Evolutionary conservation across 2,113 vertebrate species (phyloP).

Genomic region (Pantherophis guttatus): DNA sequence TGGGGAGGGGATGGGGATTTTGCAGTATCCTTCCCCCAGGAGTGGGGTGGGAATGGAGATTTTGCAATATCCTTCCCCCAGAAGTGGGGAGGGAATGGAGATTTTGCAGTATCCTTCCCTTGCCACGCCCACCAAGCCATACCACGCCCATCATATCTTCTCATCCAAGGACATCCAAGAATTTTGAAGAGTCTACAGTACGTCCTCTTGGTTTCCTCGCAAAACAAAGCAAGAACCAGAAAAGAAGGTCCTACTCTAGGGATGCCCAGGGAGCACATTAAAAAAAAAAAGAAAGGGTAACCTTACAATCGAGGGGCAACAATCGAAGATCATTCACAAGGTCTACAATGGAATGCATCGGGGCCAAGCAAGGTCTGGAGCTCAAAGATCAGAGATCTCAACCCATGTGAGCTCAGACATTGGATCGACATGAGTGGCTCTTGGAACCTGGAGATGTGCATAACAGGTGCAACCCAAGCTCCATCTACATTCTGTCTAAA

Average conservation of each 20-base stretch:
- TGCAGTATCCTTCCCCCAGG: too few species aligned
- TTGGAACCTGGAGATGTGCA: background rate
- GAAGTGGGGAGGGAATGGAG: too few species aligned
- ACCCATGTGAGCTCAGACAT: background rate
- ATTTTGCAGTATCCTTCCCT: too few species aligned
- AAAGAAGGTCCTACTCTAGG: background rate
- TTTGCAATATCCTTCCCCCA: too few species aligned
- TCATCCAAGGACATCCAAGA: background rate
- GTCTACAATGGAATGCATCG: background rate
- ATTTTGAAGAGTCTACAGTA: background rate
- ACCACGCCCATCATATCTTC: background rate
- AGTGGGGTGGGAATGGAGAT: too few species aligned
- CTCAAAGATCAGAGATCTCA: background rate
- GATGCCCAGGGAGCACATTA: background rate
- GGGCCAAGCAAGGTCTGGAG: background rate
- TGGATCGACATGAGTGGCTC: background rate
- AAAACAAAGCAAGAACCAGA: background rate
- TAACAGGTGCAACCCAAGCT: background rate
- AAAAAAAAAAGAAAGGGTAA: background rate
- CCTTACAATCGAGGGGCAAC: background rate
- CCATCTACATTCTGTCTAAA: background rate
- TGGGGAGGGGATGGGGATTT: too few species aligned
- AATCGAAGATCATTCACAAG: background rate
- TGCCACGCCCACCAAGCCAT: too few species aligned
- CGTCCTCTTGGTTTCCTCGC: background rate